Evolutionary conservation across 2,797 vertebrate species (phyloP), one percentile per base, ranked within the genome.

Genomic region (Buceros bicornis): DNA sequence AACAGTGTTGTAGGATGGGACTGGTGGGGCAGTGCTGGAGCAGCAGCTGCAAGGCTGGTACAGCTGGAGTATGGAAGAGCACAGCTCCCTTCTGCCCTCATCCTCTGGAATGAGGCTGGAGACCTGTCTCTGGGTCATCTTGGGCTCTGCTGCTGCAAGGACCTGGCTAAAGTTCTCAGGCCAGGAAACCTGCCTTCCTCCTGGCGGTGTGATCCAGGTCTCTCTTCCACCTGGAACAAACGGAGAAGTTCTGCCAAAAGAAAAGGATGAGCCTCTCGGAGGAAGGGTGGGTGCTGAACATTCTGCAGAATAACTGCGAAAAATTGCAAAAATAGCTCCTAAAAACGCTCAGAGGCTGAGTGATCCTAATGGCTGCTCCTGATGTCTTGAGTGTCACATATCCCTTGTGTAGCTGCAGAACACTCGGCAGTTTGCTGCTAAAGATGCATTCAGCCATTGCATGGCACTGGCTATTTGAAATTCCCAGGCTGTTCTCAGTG

Each of bases 361-460:
- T 43, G 31, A 82, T 72, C 62, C 87, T 89, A 72, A 31, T 13
- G 33, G 18, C 67, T 87, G 35, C 35, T 77, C 64, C 67, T 1
- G 1, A 0, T 10, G 28, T 19, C 71, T n/a, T 20, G 21, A 51
- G 40, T 5, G 5, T 45, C 8, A 2, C 37, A 8, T 15, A 5
- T 50, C 7, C 14, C 37, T 40, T 0, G 0, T 5, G 47, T 4
- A 37, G n/a, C 79, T 69, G 60, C 56, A 50, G 79, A 77, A 69
- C 42, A 26, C n/a, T 58, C 4, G 0, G 28, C 16, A 31, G 16
- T 43, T n/a, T 37, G 57, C 83, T 78, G 70, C 43, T 70, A 21
- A 5, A 43, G 42, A 2, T 47, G 42, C 42, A 4, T 37, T 40
- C 82, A 62, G 54, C 71, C 29, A 3, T 72, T 16, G 19, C 12